Base-by-base conservation (phyloP, 64 coral and sea anemone genomes). In the Pachyseris speciosa region DNA sequence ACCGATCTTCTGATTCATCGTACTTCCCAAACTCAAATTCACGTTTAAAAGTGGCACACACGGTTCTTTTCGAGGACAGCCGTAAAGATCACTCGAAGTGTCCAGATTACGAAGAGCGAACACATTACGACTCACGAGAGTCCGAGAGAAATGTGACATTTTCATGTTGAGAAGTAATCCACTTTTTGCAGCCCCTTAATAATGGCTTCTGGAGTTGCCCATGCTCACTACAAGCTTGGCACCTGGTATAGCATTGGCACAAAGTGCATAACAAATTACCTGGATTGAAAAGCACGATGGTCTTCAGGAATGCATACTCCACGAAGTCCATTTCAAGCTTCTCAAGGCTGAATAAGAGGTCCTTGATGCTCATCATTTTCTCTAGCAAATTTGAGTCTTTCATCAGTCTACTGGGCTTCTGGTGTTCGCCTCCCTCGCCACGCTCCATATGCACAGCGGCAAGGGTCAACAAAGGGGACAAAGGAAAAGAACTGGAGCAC, bases 291-390 rank as follows among this genome's bases (percentile, higher is more conserved):
- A 96, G 71, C 22, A 97, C 91, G 27, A 97, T 94, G 15, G 95
- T 45, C 66, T 97, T 97, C 43, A 98, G 33, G 55, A 94, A 98
- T 47, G 95, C 95, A 90, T 83, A 98, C 37, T 98, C 92, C 66
- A 88, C 72, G 17, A 74, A 71, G 37, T 74, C 91, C 45, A 98
- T 64, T 43, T 91, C 83, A 41, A 98, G 87, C 50, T 64, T 94
- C 31, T 94, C 95, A 38, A 98, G 86, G 66, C 95, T 98, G 74
- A 98, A 94, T 19, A 98, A 59, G 40, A 98, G 79, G 37, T 98
- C 92, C 52, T 98, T 98, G 1, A 98, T 80, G 58, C 72, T 87
- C 32, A 98, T 80, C 11, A 98, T 73, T 49, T 83, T 98, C 25
- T 98, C 95, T 24, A 98, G 80, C 37, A 86, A 61, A 65, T 72